phyloP scores from a whole-genome alignment of 2,888 invertebrate species.

The Rhamnusium bicolor region DNA sequence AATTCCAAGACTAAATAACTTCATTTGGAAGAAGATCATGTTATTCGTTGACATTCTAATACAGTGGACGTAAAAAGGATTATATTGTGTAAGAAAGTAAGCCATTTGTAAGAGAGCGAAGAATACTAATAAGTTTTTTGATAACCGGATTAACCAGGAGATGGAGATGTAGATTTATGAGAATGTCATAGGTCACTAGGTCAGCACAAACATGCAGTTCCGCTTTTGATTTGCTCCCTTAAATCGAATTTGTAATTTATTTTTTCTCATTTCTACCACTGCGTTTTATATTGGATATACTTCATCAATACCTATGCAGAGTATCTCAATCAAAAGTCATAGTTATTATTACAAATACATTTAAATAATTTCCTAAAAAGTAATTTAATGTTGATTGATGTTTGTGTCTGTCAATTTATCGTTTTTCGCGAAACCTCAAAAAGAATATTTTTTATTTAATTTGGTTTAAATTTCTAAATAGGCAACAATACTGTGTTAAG shows the following conservation, averaged over 20 bases:
- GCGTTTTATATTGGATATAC: not conserved
- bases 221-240: not conserved
- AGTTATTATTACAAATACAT: too few relatives aligned
- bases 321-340: too few relatives aligned
- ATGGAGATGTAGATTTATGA: not conserved
- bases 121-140: slow-evolving; percentile 19
- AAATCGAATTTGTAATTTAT: slow-evolving; percentile 1
- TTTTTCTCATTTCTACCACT: not conserved
- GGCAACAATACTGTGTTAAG: too few relatives aligned
- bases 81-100: not conserved
- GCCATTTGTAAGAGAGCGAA: not conserved
- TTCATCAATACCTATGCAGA: not conserved
- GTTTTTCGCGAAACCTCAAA: too few relatives aligned
- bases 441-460: too few relatives aligned
- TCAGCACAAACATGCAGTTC: slow-evolving; percentile 11
- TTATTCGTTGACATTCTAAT: not conserved
- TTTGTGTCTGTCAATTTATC: too few relatives aligned
- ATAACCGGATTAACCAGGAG: slow-evolving; percentile 2
- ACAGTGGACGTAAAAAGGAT: not conserved
- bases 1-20: too few relatives aligned
- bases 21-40: not conserved
- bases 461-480: too few relatives aligned
- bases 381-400: too few relatives aligned
- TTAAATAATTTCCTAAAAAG: too few relatives aligned
- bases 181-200: slow-evolving; percentile 20